A percentile compares a stretch with the other conserved stretches of the same genome.
phyloP scores from a whole-genome alignment of 2,797 vertebrate species.

The Gorsachius magnificus region DNA sequence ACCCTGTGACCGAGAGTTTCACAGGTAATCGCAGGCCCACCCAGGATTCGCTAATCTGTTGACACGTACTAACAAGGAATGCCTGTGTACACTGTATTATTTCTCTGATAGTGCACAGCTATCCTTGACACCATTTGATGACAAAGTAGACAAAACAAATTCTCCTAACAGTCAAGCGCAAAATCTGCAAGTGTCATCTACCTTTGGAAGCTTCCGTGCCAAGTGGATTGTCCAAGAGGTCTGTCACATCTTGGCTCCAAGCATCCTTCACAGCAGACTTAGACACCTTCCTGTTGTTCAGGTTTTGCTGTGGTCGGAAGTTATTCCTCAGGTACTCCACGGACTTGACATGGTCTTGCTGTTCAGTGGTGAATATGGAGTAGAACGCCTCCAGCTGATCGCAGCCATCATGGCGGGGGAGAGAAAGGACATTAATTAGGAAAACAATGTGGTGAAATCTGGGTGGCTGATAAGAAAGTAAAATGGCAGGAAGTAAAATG shows the following conservation, averaged over 20 bases:
- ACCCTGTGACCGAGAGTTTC: background rate
- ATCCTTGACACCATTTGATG: background rate
- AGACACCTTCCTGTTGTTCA: slow-evolving; percentile 87
- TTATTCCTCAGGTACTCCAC: slow-evolving; percentile 97
- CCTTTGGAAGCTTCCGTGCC: slow-evolving; percentile 95
- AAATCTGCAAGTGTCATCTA: slow-evolving; percentile 45
- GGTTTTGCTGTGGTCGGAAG: slow-evolving; percentile 89
- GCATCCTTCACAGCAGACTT: slow-evolving; percentile 93
- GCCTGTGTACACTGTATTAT: background rate
- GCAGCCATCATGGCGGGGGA: slow-evolving; percentile 3
- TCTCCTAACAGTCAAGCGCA: background rate
- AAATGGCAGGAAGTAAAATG: slow-evolving; percentile 44
- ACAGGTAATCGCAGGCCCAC: background rate
- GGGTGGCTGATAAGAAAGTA: slow-evolving; percentile 28
- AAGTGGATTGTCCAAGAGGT: slow-evolving; percentile 83
- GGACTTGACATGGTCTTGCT: slow-evolving; percentile 96
- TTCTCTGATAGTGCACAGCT: background rate
- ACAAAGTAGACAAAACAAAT: background rate
- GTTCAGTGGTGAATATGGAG: slow-evolving; percentile 98
- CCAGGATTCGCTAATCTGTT: background rate
- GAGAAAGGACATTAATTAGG: slow-evolving; percentile 52
- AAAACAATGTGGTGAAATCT: slow-evolving; percentile 47
- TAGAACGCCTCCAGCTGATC: slow-evolving; percentile 94
- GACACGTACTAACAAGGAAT: background rate
- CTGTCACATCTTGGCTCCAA: slow-evolving; percentile 88